Conservation (phyloP, 1,140 invertebrate genomes). For the Gonioctena quinquepunctata region DNA sequence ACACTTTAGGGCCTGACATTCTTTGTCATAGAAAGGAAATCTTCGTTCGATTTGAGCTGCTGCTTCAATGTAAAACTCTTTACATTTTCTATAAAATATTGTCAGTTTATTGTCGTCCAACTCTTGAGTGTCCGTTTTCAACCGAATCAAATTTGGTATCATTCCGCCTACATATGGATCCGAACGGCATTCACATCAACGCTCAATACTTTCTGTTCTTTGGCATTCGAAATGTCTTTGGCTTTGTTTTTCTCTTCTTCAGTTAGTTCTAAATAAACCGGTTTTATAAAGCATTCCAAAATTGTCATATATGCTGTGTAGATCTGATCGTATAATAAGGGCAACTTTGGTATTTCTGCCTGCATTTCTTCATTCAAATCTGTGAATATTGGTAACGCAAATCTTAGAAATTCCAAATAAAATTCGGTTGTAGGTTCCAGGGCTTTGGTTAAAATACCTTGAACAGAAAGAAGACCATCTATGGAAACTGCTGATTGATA, state of each 20-base stretch:
- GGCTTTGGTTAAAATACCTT: not conserved
- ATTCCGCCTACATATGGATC: conserved; percentile 19
- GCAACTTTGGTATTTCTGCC: conserved; percentile 10
- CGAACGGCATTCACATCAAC: conserved; percentile 7
- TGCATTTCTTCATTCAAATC: conserved; percentile 15
- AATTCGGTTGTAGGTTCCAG: not conserved
- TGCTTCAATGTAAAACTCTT: conserved; percentile 18
- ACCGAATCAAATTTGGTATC: conserved; percentile 17
- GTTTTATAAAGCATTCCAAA: conserved; percentile 3
- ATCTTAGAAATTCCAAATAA: not conserved
- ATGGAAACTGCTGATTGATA: not conserved
- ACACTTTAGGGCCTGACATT: conserved; percentile 13
- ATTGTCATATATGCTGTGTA: not conserved
- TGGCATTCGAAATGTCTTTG: conserved; percentile 1
- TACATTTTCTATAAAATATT: conserved; percentile 12
- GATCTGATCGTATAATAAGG: not conserved
- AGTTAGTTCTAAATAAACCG: conserved; percentile 2
- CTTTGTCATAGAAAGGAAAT: not conserved
- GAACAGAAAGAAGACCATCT: not conserved
- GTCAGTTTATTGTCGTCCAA: conserved; percentile 15
- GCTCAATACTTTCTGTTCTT: conserved; percentile 17
- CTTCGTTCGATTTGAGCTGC: not conserved
- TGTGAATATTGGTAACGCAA: not conserved
- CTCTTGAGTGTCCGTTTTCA: conserved; percentile 11
- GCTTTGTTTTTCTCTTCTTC: conserved; percentile 3